Conservation (phyloP, 2,113 vertebrate species). For the Cacatua alba region DNA sequence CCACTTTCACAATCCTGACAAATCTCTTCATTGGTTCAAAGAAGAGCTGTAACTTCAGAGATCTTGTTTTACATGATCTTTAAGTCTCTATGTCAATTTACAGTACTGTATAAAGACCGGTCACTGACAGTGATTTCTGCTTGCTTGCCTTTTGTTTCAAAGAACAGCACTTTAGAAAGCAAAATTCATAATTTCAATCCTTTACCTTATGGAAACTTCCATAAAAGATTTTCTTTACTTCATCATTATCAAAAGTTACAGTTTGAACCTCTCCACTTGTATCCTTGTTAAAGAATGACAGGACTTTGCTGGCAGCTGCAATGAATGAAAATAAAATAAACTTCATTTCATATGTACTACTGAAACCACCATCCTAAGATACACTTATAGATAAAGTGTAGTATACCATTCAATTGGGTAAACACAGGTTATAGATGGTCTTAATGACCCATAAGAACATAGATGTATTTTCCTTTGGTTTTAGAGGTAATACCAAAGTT, state of each 20-base stretch:
- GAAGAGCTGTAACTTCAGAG: not conserved
- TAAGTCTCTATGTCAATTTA: not conserved
- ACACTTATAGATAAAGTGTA: not conserved
- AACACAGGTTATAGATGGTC: not conserved
- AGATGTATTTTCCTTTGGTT: not conserved
- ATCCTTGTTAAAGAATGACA: conserved; percentile 97
- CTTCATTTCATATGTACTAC: not conserved
- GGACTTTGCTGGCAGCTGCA: conserved; percentile 87
- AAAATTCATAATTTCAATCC: not conserved
- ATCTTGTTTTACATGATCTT: not conserved
- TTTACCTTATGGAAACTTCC: conserved; percentile 99
- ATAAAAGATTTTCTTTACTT: conserved; percentile 91
- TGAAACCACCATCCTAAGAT: not conserved
- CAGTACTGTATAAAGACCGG: not conserved
- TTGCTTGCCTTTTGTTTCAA: not conserved
- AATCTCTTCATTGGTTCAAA: not conserved
- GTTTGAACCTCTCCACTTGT: conserved; percentile 87
- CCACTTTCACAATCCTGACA: not conserved
- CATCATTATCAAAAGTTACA: conserved; percentile 85
- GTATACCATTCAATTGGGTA: not conserved
- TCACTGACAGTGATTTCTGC: not conserved
- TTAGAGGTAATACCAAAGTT: not conserved
- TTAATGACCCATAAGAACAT: not conserved
- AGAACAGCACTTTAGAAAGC: conserved; percentile 5
- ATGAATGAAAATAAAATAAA: not conserved